Conservation (phyloP, 1,140 invertebrate species). For the Holotrichia oblita region DNA sequence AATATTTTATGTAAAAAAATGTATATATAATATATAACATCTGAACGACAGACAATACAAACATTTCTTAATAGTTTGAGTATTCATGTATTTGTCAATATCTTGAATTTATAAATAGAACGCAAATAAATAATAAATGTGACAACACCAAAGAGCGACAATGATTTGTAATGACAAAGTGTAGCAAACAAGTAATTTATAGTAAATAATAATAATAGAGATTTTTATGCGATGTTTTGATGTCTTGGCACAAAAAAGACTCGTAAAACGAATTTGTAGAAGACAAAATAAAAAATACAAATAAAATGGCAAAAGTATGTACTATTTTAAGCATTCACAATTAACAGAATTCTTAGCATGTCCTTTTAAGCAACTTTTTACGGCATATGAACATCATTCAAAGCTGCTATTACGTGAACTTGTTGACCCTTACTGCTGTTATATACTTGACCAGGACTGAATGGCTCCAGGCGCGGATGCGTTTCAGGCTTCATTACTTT, state of each 20-base stretch:
- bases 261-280: neutral
- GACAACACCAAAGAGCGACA: neutral
- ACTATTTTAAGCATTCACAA: neutral
- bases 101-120: constrained; percentile 14
- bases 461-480: constrained; percentile 81
- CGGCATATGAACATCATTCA: constrained; percentile 47
- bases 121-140: constrained; percentile 20
- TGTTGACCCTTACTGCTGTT: constrained; percentile 88
- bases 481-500: constrained; percentile 61
- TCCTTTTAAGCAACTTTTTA: constrained; percentile 30
- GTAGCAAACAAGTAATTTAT: neutral
- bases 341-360: constrained; percentile 5
- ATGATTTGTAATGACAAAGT: neutral
- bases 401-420: constrained; percentile 77
- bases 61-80: constrained; percentile 18
- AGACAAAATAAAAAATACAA: constrained; percentile 3
- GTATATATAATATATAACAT: neutral
- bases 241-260: constrained; percentile 22
- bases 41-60: neutral
- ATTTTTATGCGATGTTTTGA: neutral
- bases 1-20: neutral
- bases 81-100: constrained; percentile 33
- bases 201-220: neutral
- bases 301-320: neutral
- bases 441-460: constrained; percentile 87